Percentiles rank a stretch among this genome's conserved stretches.
Evolutionary conservation across 2,113 vertebrate genomes (phyloP).

Genomic region (Salvelinus fontinalis): DNA sequence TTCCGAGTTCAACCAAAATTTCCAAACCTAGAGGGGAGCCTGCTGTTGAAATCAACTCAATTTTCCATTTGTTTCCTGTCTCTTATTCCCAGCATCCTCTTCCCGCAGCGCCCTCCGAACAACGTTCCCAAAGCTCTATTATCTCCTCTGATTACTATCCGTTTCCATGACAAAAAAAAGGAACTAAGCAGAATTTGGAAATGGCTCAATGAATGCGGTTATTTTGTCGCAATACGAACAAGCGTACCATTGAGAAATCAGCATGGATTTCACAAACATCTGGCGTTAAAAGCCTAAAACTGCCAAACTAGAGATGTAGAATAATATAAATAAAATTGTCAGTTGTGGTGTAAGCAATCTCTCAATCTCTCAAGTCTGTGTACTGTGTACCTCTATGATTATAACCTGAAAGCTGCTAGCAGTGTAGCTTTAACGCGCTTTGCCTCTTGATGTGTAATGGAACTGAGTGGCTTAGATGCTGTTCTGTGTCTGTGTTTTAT

Average conservation of each 20-base stretch:
- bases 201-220: slow-evolving; percentile 45
- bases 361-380: not conserved
- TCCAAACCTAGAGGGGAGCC: slow-evolving; percentile 26
- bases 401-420: too few relatives aligned
- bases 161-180: slow-evolving; percentile 23
- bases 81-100: slow-evolving; percentile 59
- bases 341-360: slow-evolving; percentile 26
- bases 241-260: slow-evolving; percentile 43
- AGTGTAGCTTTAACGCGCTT: not conserved
- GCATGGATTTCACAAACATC: slow-evolving; percentile 62
- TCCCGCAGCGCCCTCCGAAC: not conserved
- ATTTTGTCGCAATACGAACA: slow-evolving; percentile 32
- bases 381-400: slow-evolving; percentile 23
- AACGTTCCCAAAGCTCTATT: slow-evolving; percentile 61
- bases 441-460: slow-evolving; percentile 42
- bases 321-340: slow-evolving; percentile 2
- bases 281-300: slow-evolving; percentile 42
- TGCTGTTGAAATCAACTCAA: slow-evolving; percentile 37
- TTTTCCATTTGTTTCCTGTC: slow-evolving; percentile 42
- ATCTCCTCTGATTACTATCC: slow-evolving; percentile 55
- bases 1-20: slow-evolving; percentile 48
- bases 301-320: too few relatives aligned
- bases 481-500: slow-evolving; percentile 47
- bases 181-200: slow-evolving; percentile 41
- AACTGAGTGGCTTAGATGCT: slow-evolving; percentile 24